Evolutionary conservation across 2,113 vertebrate species (phyloP).

Genomic region (Struthidea cinerea): DNA sequence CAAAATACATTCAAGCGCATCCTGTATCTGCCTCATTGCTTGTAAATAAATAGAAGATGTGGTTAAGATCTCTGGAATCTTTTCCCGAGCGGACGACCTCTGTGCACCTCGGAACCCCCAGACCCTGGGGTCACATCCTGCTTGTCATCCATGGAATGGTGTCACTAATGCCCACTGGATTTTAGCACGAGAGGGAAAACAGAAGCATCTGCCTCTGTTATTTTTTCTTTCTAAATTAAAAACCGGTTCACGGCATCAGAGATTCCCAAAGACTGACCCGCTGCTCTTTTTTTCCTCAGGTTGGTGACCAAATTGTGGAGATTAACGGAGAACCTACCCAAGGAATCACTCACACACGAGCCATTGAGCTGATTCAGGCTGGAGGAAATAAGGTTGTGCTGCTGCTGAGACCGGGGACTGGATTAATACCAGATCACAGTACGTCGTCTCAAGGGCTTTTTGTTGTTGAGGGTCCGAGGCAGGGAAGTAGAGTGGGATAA

Average conservation of each 20-base stretch:
- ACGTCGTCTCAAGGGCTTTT: constrained; percentile 31
- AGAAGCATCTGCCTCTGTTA: not conserved
- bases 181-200: not conserved
- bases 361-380: constrained; percentile 96
- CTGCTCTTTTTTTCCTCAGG: constrained; percentile 71
- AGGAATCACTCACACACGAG: constrained; percentile 96
- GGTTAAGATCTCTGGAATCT: not conserved
- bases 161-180: not conserved
- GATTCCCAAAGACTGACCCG: not conserved
- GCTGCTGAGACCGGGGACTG: constrained; percentile 88
- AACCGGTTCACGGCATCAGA: not conserved
- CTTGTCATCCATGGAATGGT: rapidly evolving
- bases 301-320: constrained; percentile 98
- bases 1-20: not conserved
- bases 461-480: not conserved
- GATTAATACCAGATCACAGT: constrained; percentile 93
- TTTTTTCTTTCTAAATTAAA: not conserved
- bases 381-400: constrained; percentile 92
- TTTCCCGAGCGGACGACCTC: not conserved
- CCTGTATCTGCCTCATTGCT: not conserved
- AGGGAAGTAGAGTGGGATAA: not conserved
- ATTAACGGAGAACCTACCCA: constrained; percentile 97
- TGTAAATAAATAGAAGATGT: not conserved
- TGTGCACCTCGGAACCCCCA: not conserved
- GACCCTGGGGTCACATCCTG: rapidly evolving